Evolutionary conservation across 1,140 invertebrate genomes (phyloP).

Genomic region (Sycophila sp.): DNA sequence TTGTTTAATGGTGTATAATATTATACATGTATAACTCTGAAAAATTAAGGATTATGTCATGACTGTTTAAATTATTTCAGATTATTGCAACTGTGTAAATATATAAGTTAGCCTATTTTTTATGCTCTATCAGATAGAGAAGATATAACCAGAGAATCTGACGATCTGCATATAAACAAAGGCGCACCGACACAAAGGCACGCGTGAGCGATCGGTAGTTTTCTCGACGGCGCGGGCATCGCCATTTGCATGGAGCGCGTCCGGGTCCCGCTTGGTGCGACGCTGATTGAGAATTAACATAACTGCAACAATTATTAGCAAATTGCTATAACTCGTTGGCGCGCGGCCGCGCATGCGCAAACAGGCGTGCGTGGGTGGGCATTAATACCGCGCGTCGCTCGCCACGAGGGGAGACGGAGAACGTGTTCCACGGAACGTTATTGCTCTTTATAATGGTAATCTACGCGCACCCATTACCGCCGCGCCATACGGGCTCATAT

Average conservation of each 20-base stretch:
- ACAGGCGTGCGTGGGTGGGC: not conserved
- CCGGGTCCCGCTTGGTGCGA: constrained; percentile 38
- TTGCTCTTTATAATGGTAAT: constrained; percentile 10
- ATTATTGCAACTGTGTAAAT: too few species aligned
- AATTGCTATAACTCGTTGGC: constrained; percentile 60
- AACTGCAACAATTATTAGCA: constrained; percentile 63
- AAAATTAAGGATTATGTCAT: too few species aligned
- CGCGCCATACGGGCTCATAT: not conserved
- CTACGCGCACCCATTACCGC: not conserved
- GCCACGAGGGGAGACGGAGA: not conserved
- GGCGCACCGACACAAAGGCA: too few species aligned
- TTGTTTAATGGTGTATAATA: too few species aligned
- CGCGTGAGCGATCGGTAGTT: too few species aligned
- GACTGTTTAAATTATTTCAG: too few species aligned
- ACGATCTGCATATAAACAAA: too few species aligned
- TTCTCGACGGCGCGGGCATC: too few species aligned
- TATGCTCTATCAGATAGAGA: too few species aligned
- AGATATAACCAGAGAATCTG: too few species aligned
- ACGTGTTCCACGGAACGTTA: not conserved
- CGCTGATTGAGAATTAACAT: constrained; percentile 63
- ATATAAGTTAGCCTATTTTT: too few species aligned
- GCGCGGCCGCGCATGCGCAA: constrained; percentile 17
- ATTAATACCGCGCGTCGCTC: not conserved
- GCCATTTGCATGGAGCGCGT: constrained; percentile 56
- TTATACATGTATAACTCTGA: too few species aligned